Evolutionary conservation across 1,140 invertebrate genomes (phyloP).

Genomic region (Ips nitidus): DNA sequence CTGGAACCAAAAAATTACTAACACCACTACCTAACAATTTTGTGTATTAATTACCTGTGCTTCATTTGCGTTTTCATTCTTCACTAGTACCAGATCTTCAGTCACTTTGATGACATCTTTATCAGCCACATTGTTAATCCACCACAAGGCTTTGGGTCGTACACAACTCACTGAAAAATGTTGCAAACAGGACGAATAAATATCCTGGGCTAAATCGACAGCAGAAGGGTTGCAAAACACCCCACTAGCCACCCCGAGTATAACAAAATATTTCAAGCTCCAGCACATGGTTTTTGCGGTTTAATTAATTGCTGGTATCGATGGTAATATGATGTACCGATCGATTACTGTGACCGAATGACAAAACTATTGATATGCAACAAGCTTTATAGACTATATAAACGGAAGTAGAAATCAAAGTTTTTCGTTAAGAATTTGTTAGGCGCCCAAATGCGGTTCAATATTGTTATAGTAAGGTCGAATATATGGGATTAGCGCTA

Average conservation of each 20-base stretch:
- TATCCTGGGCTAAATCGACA: constrained; percentile 60
- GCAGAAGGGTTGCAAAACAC: constrained; percentile 52
- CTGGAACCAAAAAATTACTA: constrained; percentile 35
- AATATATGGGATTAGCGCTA: too few relatives aligned
- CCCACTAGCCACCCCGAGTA: constrained; percentile 33
- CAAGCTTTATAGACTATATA: constrained; percentile 28
- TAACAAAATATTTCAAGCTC: constrained; percentile 37
- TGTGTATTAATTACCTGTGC: constrained; percentile 44
- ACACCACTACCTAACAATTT: neutral
- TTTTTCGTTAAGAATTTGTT: constrained; percentile 12
- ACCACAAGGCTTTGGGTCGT: constrained; percentile 72
- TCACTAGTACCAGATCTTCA: constrained; percentile 69
- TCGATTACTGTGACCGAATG: constrained; percentile 1
- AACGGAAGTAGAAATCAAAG: constrained; percentile 34
- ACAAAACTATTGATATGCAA: constrained; percentile 23
- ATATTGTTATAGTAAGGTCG: neutral
- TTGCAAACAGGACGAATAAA: constrained; percentile 65
- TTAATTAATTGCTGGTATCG: neutral
- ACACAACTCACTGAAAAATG: constrained; percentile 68
- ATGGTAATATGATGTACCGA: constrained; percentile 12
- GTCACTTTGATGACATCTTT: constrained; percentile 71
- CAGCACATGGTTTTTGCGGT: constrained; percentile 22
- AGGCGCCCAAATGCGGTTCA: constrained; percentile 21
- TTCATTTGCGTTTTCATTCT: constrained; percentile 55
- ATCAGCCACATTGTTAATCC: constrained; percentile 66